Evolutionary conservation across 2,888 invertebrate genomes (phyloP), one percentile per base, ranked within the genome.

Genomic region (Napeogenes inachia): DNA sequence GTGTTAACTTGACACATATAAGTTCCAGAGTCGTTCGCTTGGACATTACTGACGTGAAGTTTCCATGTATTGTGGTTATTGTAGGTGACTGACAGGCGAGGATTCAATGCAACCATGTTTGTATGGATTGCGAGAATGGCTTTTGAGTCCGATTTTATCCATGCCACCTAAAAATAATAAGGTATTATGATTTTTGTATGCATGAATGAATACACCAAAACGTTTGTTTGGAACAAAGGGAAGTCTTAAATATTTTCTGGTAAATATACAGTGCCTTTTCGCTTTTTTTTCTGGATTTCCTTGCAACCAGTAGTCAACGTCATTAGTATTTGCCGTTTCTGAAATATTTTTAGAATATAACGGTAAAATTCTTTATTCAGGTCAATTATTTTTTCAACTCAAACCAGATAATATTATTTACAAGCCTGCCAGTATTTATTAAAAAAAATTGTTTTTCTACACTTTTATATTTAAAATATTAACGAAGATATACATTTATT

Each of bases 1-100:
- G 97, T 97, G 88, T 97, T 97, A 77, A 97, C 95, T 89, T 97
- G 97, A 87, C 97, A 97, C 97, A 97, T 97, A 90, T 98, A 98
- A 59, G 95, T 96, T 75, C 98, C 98, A 42, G 96, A 96, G 89
- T 98, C 98, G 82, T 95, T 95, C 77, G 96, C 94, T 85, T 97
- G 96, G 68, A 97, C 97, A 82, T 96, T 96, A 78, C 94, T 94
- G 82, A 98, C 95, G 90, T 96, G 95, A 76, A 98, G 92, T 85
- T 96, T 96, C 97, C 97, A 98, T 74, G 97, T 96, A 86, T 97
- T 96, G 91, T 97, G 96, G 73, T 97, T 97, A 85, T 97, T 97
- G 91, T 97, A 97, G 66, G 96, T 96, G 76, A 97, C 97, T 61
- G 95, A 94, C 74, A 97, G 92, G 58, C 97, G 93, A 64, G 95